These are phyloP conservation scores for Brenthis daphne DNA, from an alignment of 2,888 invertebrate genomes.

Conservation along the genomic window DNA sequence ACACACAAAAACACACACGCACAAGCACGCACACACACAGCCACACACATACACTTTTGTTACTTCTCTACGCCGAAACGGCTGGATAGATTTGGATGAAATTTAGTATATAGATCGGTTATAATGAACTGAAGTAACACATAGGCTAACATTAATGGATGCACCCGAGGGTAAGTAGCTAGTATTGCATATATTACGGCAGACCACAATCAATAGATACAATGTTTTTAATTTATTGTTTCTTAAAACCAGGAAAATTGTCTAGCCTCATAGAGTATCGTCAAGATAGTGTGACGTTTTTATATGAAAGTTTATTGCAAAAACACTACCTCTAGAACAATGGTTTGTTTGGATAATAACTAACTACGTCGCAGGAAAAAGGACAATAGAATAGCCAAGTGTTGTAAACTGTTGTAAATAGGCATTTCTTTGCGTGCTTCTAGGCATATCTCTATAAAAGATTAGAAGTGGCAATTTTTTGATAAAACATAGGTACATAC, in stretches of 20 bases:
- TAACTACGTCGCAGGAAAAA: slow-evolving; percentile 44
- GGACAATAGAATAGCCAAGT: slow-evolving; percentile 33
- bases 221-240: too few relatives aligned
- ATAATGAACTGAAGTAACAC: too few relatives aligned
- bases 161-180: not conserved
- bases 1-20: too few relatives aligned
- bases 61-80: too few relatives aligned
- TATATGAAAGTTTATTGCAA: slow-evolving; percentile 30
- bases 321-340: slow-evolving; percentile 42
- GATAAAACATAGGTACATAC: too few relatives aligned
- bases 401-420: slow-evolving; percentile 8
- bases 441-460: not conserved
- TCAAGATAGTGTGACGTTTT: not conserved
- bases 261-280: not conserved
- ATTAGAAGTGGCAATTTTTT: too few relatives aligned
- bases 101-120: too few relatives aligned
- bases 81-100: too few relatives aligned
- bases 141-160: too few relatives aligned
- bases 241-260: too few relatives aligned
- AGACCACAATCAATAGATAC: not conserved
- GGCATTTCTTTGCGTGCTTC: not conserved
- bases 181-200: not conserved
- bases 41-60: too few relatives aligned
- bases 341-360: slow-evolving; percentile 46
- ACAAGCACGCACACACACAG: too few relatives aligned